Percentiles rank a stretch among this genome's conserved stretches.
Conservation (phyloP, 2,888 invertebrate species). For the Phengaris arion region DNA sequence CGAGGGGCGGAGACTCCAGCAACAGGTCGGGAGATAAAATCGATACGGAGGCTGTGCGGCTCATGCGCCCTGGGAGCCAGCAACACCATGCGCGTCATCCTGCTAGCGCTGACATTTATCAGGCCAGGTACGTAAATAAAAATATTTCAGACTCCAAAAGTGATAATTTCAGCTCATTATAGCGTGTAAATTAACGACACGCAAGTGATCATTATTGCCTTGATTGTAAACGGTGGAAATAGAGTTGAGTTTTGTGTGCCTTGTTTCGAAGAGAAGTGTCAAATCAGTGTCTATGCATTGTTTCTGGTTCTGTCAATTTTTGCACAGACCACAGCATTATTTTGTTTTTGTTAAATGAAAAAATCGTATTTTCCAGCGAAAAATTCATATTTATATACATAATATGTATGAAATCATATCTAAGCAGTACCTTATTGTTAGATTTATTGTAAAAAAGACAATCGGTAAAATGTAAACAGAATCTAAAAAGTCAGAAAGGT, state of each 20-base stretch:
- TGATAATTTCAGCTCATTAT: neutral
- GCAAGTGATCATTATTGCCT: neutral
- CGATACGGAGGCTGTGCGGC: conserved; percentile 70
- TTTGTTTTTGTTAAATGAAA: neutral
- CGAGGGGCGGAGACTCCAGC: conserved; percentile 56
- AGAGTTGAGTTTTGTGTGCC: neutral
- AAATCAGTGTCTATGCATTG: conserved; percentile 16
- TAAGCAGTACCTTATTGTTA: too few relatives aligned
- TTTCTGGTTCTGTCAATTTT: conserved; percentile 11
- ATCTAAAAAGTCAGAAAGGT: too few relatives aligned
- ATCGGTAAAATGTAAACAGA: too few relatives aligned
- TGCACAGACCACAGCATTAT: conserved; percentile 4
- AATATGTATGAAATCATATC: too few relatives aligned
- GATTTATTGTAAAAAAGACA: too few relatives aligned
- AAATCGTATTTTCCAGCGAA: neutral
- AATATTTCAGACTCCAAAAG: conserved; percentile 32
- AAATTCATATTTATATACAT: too few relatives aligned
- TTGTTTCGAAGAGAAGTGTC: conserved; percentile 18
- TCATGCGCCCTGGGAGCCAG: conserved; percentile 63
- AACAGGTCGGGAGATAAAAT: conserved; percentile 70
- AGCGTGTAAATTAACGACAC: neutral
- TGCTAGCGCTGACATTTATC: conserved; percentile 64
- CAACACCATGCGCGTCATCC: conserved; percentile 67
- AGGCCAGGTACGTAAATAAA: conserved; percentile 65
- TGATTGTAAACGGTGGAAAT: neutral